Evolutionary conservation across 2,113 vertebrate species (phyloP).

Genomic region (Paraplagusia blochii): DNA sequence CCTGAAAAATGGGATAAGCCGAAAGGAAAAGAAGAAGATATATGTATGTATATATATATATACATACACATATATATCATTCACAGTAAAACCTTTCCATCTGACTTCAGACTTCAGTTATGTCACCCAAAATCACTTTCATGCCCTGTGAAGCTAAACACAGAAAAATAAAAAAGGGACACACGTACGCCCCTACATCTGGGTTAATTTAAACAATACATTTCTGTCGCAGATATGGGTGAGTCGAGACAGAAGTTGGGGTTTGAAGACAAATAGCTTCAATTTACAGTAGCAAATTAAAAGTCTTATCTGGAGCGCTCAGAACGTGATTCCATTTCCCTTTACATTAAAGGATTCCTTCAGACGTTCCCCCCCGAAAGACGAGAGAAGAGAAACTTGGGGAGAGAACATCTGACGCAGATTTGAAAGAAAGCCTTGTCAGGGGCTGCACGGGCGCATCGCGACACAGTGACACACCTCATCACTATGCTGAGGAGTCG

Average conservation of each 20-base stretch:
- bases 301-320: constrained; percentile 67
- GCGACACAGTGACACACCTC: neutral
- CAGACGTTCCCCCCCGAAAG: constrained; percentile 55
- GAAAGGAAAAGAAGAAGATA: too few species aligned
- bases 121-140: constrained; percentile 47
- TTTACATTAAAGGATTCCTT: constrained; percentile 63
- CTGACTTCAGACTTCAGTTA: constrained; percentile 26
- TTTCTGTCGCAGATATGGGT: constrained; percentile 60
- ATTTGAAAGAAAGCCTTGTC: constrained; percentile 41
- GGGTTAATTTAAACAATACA: constrained; percentile 61
- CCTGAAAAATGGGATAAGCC: too few species aligned
- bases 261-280: constrained; percentile 73
- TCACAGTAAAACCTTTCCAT: constrained; percentile 12
- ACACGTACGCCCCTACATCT: constrained; percentile 18
- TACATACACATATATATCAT: too few species aligned
- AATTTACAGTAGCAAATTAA: constrained; percentile 75
- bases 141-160: constrained; percentile 40
- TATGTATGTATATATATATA: too few species aligned
- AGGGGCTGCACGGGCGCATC: constrained; percentile 11
- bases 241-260: constrained; percentile 64
- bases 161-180: constrained; percentile 11
- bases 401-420: constrained; percentile 57
- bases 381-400: constrained; percentile 43
- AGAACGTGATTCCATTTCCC: constrained; percentile 62
- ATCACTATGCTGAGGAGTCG: constrained; percentile 18